These are phyloP conservation scores for Drosophila mauritiana DNA, from an alignment of 1,140 invertebrate genomes.

Conservation along the genomic window DNA sequence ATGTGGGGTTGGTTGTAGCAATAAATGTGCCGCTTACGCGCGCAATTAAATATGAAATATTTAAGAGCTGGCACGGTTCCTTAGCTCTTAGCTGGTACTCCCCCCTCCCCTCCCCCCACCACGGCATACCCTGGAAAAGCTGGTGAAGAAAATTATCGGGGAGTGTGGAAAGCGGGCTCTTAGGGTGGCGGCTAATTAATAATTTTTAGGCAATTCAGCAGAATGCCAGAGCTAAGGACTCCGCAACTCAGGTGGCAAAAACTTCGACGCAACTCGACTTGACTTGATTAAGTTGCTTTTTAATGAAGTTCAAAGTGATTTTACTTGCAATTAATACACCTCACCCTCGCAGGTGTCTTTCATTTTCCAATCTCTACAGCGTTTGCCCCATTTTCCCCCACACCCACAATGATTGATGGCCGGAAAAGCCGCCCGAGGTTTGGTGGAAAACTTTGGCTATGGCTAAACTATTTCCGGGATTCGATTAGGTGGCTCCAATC, in stretches of 20 bases:
- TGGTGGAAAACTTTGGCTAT: slow-evolving; percentile 15
- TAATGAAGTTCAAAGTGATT: slow-evolving; percentile 83
- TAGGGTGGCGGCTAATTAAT: slow-evolving; percentile 63
- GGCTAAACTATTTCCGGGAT: slow-evolving; percentile 25
- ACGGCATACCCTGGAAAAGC: not conserved
- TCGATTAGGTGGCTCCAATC: slow-evolving; percentile 3
- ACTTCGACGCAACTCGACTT: slow-evolving; percentile 54
- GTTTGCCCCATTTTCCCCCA: not conserved
- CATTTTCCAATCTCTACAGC: not conserved
- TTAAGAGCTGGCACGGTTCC: slow-evolving; percentile 50
- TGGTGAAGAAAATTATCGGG: not conserved
- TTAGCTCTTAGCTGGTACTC: not conserved
- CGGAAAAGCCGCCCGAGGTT: not conserved
- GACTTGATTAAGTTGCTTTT: slow-evolving; percentile 80
- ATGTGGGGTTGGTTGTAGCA: slow-evolving; percentile 17
- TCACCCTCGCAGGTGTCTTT: slow-evolving; percentile 19
- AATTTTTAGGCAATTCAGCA: slow-evolving; percentile 81
- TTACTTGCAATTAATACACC: slow-evolving; percentile 72
- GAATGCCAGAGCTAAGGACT: slow-evolving; percentile 25
- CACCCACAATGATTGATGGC: slow-evolving; percentile 29
- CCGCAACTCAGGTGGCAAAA: slow-evolving; percentile 40
- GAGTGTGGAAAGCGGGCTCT: too few relatives aligned
- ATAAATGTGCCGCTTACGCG: slow-evolving; percentile 76
- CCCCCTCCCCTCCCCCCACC: not conserved
- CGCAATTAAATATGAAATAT: slow-evolving; percentile 83